A percentile compares a stretch with the other conserved stretches of the same genome.
phyloP scores from a whole-genome alignment of 2,888 invertebrate species.

The Synanthedon andrenaeformis region DNA sequence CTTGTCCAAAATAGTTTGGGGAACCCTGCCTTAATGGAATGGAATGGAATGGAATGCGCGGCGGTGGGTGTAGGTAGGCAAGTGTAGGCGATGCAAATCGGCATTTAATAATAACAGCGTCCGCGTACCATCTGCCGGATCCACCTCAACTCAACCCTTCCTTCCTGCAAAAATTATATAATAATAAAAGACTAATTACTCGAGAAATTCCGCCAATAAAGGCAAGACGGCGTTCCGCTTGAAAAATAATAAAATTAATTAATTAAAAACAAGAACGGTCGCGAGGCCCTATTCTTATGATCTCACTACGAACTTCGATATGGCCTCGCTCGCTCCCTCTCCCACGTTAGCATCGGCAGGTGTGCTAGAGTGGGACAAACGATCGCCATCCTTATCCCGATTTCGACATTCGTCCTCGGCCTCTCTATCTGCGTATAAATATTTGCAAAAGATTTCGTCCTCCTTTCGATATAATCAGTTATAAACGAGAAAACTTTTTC shows the following conservation, averaged over 20 bases:
- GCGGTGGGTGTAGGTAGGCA: not conserved
- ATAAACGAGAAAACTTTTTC: constrained; percentile 65
- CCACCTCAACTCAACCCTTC: constrained; percentile 53
- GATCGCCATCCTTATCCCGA: not conserved
- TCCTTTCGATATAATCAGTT: constrained; percentile 46
- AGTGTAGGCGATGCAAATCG: constrained; percentile 14
- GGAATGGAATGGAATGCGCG: too few species aligned
- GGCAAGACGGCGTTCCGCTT: constrained; percentile 50
- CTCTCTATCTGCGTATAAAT: constrained; percentile 40
- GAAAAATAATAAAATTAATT: constrained; percentile 69
- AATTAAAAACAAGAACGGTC: constrained; percentile 58
- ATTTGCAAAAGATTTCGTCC: constrained; percentile 51
- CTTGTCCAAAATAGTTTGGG: too few species aligned
- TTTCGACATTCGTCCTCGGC: constrained; percentile 1
- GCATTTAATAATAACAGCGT: constrained; percentile 25
- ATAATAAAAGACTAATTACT: constrained; percentile 71
- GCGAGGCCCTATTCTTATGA: constrained; percentile 1
- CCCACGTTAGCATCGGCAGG: not conserved
- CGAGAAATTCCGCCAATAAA: constrained; percentile 63
- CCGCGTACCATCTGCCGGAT: constrained; percentile 23
- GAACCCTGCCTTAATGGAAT: too few species aligned
- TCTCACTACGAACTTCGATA: not conserved
- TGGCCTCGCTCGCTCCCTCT: not conserved
- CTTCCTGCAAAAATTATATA: constrained; percentile 63
- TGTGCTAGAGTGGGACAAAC: not conserved